Evolutionary conservation across 2,113 vertebrate genomes (phyloP), one percentile per base, ranked within the genome.

Genomic region (Pseudolaguvia tuberculata): DNA sequence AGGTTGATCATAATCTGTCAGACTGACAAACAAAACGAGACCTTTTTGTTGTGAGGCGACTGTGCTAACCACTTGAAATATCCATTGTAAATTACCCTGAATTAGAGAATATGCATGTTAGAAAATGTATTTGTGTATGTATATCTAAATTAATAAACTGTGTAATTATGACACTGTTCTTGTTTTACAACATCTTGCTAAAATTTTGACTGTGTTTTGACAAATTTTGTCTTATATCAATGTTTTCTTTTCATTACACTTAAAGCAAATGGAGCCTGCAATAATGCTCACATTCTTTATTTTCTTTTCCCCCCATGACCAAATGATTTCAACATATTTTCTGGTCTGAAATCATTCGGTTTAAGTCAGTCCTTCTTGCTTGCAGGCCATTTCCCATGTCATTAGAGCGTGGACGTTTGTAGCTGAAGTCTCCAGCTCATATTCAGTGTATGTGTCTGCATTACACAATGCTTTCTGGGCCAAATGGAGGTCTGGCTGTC

Each of bases 321-420:
- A 66, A 81, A 59, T 52, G 51, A 78, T 70, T n/a, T 31, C 70
- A 65, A 21, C 72, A 78, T 78, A 48, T 78, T 78, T 61, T 71
- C 29, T 72, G 72, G 27, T 70, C 48, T 53, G 73, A 27, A 77
- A 78, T 65, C 52, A 47, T 42, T 70, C 56, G 69, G 67, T 55
- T 75, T 57, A 66, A 68, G 58, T 78, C 48, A 68, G 52, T 62
- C 80, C 5, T 59, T 75, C 61, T 72, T 70, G 68, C 47, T 50
- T 72, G 29, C 80, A 75, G 72, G 53, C 76, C 27, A 72, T 81
- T 78, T 81, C 61, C 61, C 56, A 55, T 63, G 68, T 51, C 72
- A 78, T 65, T 56, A 81, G 21, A 75, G 67, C 72, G 42, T 78
- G 73, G 62, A 25, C 72, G 75, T 81, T 75, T 75, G 35, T 72